A percentile compares a stretch with the other conserved stretches of the same genome.
Conservation (phyloP, 2,797 vertebrate species). For the Helicolenus hilgendorfi region DNA sequence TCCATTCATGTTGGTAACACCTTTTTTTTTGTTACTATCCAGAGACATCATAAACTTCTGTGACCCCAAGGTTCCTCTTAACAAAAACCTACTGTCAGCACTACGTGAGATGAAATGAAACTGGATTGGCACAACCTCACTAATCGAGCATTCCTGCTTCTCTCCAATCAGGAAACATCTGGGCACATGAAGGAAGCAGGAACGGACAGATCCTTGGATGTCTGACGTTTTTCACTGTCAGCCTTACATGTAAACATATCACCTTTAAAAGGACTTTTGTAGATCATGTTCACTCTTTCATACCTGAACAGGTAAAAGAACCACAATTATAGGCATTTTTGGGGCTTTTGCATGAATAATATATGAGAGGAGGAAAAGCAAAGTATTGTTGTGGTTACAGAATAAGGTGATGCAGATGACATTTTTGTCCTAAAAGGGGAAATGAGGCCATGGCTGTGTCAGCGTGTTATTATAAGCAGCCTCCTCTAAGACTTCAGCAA, state of each 20-base stretch:
- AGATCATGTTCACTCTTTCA: conserved; percentile 32
- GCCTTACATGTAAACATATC: conserved; percentile 62
- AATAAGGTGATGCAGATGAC: conserved; percentile 11
- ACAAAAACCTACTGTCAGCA: conserved; percentile 72
- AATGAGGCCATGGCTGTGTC: conserved; percentile 56
- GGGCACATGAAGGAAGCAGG: conserved; percentile 75
- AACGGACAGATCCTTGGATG: conserved; percentile 46
- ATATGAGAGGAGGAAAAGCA: conserved; percentile 1
- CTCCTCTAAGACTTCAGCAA: conserved; percentile 56
- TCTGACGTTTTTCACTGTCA: conserved; percentile 51
- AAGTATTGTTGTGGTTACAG: conserved; percentile 24
- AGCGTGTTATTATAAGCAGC: conserved; percentile 69
- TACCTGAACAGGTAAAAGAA: conserved; percentile 41
- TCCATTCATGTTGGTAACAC: conserved; percentile 38
- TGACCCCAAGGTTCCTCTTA: conserved; percentile 47
- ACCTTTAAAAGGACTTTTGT: conserved; percentile 34
- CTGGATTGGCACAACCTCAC: conserved; percentile 55
- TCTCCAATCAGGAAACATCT: conserved; percentile 88
- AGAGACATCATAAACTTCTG: conserved; percentile 59
- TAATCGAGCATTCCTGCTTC: conserved; percentile 61
- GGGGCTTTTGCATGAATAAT: conserved; percentile 3
- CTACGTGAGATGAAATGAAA: conserved; percentile 41
- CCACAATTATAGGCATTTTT: not conserved
- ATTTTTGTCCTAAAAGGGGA: conserved; percentile 34
- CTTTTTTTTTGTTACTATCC: conserved; percentile 40